phyloP scores from a whole-genome alignment of 2,113 vertebrate species.

The Lepidothrix coronata region DNA sequence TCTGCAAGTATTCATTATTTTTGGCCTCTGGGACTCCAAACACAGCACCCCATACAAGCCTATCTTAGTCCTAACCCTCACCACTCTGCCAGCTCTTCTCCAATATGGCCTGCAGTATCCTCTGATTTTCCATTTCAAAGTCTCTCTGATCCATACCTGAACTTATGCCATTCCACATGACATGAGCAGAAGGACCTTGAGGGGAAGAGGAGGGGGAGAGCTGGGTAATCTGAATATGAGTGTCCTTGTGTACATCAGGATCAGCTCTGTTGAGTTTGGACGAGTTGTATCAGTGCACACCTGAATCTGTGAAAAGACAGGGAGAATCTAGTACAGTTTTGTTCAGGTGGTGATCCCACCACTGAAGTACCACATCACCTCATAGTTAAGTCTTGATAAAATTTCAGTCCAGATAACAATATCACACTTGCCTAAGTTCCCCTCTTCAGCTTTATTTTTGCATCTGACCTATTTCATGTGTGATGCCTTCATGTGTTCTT shows the following conservation, averaged over 20 bases:
- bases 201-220: not conserved
- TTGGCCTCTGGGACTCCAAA: slow-evolving; percentile 36
- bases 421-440: slow-evolving; percentile 12
- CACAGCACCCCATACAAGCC: not conserved
- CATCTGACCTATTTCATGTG: slow-evolving; percentile 1
- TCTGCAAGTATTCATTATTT: slow-evolving; percentile 47
- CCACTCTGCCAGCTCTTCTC: not conserved
- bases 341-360: not conserved
- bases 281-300: slow-evolving; percentile 24
- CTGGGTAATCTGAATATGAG: not conserved
- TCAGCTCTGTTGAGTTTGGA: not conserved
- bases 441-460: slow-evolving; percentile 1
- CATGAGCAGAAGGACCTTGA: slow-evolving; percentile 15
- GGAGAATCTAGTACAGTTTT: slow-evolving; percentile 29
- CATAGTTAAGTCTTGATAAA: slow-evolving; percentile 33
- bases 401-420: slow-evolving; percentile 39
- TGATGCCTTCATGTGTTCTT: not conserved
- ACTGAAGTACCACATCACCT: slow-evolving; percentile 7
- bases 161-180: slow-evolving; percentile 46
- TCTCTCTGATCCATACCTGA: slow-evolving; percentile 41
- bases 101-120: slow-evolving; percentile 19
- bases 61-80: slow-evolving; percentile 11
- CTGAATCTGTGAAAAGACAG: slow-evolving; percentile 39
- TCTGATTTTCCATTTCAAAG: slow-evolving; percentile 66
- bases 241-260: not conserved